Evolutionary conservation across 1,140 invertebrate genomes (phyloP).

Genomic region (Microplitis mediator): DNA sequence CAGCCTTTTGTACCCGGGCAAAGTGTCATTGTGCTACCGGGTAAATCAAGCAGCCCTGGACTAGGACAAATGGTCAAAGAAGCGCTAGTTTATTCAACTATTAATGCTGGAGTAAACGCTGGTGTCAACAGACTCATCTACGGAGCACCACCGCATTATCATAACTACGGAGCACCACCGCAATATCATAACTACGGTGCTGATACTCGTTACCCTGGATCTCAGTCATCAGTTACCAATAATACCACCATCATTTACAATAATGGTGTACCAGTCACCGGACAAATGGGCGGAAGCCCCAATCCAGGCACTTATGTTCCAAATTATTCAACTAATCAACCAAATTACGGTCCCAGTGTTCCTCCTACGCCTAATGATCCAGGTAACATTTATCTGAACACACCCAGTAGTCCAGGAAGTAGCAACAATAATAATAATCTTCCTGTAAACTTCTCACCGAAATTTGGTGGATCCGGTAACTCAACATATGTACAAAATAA

Average conservation of each 20-base stretch:
- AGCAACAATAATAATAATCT: not conserved
- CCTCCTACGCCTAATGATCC: not conserved
- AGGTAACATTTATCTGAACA: not conserved
- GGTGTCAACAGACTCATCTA: conserved; percentile 47
- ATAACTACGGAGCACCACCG: not conserved
- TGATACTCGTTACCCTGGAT: too few species aligned
- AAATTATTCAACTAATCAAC: not conserved
- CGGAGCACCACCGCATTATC: conserved; percentile 35
- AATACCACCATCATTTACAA: conserved; percentile 49
- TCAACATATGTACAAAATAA: too few species aligned
- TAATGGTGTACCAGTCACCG: conserved; percentile 34
- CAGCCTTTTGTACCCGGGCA: conserved; percentile 48
- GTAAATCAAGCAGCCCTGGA: conserved; percentile 40
- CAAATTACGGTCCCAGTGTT: not conserved
- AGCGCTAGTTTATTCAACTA: conserved; percentile 48
- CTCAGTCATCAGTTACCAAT: conserved; percentile 34
- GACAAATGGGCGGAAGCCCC: not conserved
- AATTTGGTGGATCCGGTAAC: not conserved
- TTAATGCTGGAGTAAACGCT: conserved; percentile 50
- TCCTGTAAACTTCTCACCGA: not conserved
- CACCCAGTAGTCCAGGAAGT: not conserved
- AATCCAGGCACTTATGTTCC: conserved; percentile 5
- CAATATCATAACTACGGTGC: too few species aligned
- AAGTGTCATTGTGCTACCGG: conserved; percentile 43
- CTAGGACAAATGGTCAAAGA: conserved; percentile 51